A percentile compares a stretch with the other conserved stretches of the same genome.
Conservation (phyloP, 2,797 vertebrate species). For the Gobio occitaniae region DNA sequence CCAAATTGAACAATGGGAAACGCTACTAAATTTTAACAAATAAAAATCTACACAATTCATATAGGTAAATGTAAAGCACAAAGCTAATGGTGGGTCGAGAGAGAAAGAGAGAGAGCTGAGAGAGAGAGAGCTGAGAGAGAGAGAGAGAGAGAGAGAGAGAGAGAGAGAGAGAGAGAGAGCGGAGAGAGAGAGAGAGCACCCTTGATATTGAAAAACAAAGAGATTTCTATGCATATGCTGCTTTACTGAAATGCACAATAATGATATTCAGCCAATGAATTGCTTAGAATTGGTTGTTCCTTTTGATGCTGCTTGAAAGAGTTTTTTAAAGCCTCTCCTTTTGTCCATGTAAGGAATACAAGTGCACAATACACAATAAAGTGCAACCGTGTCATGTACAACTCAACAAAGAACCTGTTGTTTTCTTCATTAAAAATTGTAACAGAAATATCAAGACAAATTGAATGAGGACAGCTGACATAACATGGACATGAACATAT, state of each 20-base stretch:
- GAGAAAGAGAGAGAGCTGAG: not conserved
- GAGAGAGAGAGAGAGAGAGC: too few relatives aligned
- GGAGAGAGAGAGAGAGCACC: not conserved
- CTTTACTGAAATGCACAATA: conserved; percentile 47
- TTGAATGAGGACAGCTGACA: not conserved
- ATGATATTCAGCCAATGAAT: conserved; percentile 14
- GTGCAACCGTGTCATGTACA: not conserved
- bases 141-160: not conserved
- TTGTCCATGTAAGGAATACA: not conserved
- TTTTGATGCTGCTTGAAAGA: conserved; percentile 60
- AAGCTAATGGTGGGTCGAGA: too few relatives aligned
- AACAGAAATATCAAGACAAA: not conserved
- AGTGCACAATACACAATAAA: not conserved
- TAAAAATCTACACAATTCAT: too few relatives aligned
- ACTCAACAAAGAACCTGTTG: conserved; percentile 12
- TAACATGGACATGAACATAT: not conserved
- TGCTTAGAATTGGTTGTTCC: conserved; percentile 48
- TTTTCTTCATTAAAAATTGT: not conserved
- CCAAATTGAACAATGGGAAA: too few relatives aligned
- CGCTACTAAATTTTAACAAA: too few relatives aligned
- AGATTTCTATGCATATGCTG: conserved; percentile 34
- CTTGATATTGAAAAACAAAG: conserved; percentile 13
- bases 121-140: too few relatives aligned
- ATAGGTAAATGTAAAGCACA: too few relatives aligned
- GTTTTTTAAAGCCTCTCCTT: not conserved